Base-by-base conservation (phyloP, 1,140 invertebrate genomes). In the Cardiocondyla obscurior region DNA sequence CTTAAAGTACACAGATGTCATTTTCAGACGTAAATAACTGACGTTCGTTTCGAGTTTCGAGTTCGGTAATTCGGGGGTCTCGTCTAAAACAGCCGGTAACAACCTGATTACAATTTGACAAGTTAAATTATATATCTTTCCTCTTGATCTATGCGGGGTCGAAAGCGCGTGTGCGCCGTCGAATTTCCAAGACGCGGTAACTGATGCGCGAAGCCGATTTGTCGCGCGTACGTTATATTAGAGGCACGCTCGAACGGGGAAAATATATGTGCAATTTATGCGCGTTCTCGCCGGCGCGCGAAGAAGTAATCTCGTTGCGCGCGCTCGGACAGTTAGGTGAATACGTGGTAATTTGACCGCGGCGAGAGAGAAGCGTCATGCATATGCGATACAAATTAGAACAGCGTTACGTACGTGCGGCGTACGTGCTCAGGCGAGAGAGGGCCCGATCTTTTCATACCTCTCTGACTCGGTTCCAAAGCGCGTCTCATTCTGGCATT, bases 381-480 rank as follows among this genome's bases (percentile, higher is more conserved):
- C 44, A 65, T 65, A 77, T 39, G 74, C 60, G 74, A 77, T 79
- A 79, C 33, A 67, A 79, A 55, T 79, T 67, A 22, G 46, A 49
- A 1, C 30, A 19, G 42, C 3, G 36, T 57, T 19, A 62, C 42
- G n/a, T 58, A 22, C 14, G 8, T n/a, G 58, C 46, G 28, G 33
- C n/a, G 36, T 46, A 25, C 25, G 7, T 12, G 25, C 3, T 16
- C 14, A n/a, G 28, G 12, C 14, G 51, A 25, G 60, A 28, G 51
- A 64, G 58, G 44, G n/a, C 10, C 22, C 25, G 82, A 87, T 81
- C 36, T 84, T 81, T 83, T 42, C 64, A 51, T 28, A 55, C 10
- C 46, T 65, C 44, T 10, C 73, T 87, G 86, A 87, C 57, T 81
- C 82, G 49, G 14, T 84, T 87, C 85, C 85, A 87, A 87, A 3